Evolutionary conservation across 2,797 vertebrate species (phyloP).

Genomic region (Lepilemur ruficaudatus): DNA sequence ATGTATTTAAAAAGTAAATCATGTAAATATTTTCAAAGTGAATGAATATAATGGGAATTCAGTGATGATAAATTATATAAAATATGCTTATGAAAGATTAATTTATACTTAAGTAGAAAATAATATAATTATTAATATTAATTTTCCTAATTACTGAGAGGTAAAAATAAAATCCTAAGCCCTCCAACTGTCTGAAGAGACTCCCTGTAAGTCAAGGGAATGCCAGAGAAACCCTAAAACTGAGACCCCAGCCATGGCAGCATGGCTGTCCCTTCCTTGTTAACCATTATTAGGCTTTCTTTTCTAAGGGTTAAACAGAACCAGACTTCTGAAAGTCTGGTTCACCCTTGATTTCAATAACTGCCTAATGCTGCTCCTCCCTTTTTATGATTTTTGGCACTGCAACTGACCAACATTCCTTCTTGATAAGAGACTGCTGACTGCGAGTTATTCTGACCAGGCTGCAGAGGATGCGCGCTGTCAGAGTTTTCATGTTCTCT

Average conservation of each 20-base stretch:
- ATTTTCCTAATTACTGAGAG: not conserved
- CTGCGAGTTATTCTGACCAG: too few relatives aligned
- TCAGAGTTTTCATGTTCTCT: not conserved
- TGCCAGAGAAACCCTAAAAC: not conserved
- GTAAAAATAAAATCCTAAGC: not conserved
- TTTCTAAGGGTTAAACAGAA: not conserved
- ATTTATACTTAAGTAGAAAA: not conserved
- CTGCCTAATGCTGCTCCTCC: not conserved
- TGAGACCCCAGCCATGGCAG: not conserved
- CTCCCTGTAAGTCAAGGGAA: not conserved
- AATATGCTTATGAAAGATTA: not conserved
- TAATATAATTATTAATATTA: not conserved
- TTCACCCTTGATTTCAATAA: not conserved
- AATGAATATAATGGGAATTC: not conserved
- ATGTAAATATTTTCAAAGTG: not conserved
- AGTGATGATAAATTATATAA: not conserved
- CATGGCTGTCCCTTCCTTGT: not conserved
- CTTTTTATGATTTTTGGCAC: not conserved
- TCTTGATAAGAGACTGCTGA: not conserved
- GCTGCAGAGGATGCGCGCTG: not conserved
- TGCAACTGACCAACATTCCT: not conserved
- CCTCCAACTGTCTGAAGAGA: not conserved
- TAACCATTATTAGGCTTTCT: not conserved
- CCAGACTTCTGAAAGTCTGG: not conserved
- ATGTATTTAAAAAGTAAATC: not conserved